Conservation (phyloP, 2,797 vertebrate species). For the Pseudochaenichthys georgianus region DNA sequence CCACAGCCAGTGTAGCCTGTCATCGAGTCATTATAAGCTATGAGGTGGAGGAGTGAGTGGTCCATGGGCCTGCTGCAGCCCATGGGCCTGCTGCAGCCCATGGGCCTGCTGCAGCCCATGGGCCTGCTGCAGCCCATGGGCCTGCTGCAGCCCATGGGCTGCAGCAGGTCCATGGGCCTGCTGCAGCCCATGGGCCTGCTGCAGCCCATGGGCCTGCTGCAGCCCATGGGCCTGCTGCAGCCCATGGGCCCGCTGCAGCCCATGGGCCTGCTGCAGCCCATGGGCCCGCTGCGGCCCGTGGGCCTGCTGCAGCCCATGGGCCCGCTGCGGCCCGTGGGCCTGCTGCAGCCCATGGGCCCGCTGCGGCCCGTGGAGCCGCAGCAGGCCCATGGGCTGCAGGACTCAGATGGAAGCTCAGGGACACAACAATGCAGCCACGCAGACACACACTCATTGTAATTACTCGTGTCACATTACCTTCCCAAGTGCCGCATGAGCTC, state of each 20-base stretch:
- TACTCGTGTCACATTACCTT: conserved; percentile 53
- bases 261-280: not conserved
- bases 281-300: too few species aligned
- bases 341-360: too few species aligned
- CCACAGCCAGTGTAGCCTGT: not conserved
- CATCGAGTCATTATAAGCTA: conserved; percentile 14
- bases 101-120: too few species aligned
- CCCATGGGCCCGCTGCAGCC: not conserved
- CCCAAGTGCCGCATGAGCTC: conserved; percentile 44
- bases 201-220: too few species aligned
- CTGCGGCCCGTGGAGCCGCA: too few species aligned
- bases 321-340: not conserved
- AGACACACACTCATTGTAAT: conserved; percentile 61
- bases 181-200: too few species aligned
- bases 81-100: too few species aligned
- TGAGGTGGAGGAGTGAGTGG: not conserved
- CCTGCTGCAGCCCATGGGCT: not conserved
- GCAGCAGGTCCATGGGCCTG: not conserved
- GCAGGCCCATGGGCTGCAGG: not conserved
- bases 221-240: too few species aligned
- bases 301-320: too few species aligned
- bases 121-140: too few species aligned
- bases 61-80: too few species aligned
- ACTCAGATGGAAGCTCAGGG: conserved; percentile 31
- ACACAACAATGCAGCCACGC: conserved; percentile 28